Conservation (phyloP, 2,888 invertebrate genomes). For the Harpagoxenus sublaevis region DNA sequence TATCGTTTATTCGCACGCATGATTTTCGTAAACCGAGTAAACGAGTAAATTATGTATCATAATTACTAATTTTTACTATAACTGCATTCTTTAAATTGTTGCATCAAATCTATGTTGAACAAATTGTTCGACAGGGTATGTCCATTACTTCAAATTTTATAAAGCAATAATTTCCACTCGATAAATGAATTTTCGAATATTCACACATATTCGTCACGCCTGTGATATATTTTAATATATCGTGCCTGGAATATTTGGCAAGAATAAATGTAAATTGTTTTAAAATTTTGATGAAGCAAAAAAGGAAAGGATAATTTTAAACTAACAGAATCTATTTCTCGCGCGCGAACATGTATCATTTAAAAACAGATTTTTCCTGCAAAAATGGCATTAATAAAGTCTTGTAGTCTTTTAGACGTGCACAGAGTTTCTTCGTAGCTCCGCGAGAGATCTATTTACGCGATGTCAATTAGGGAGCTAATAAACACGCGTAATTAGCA, state of each 20-base stretch:
- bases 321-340: not conserved
- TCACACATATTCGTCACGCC: conserved; percentile 5
- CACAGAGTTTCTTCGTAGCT: not conserved
- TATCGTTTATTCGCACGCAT: conserved; percentile 14
- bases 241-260: not conserved
- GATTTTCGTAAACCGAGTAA: not conserved
- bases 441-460: not conserved
- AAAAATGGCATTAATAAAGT: not conserved
- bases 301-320: not conserved
- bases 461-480: not conserved
- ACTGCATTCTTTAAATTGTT: conserved; percentile 10
- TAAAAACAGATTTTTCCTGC: not conserved
- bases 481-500: not conserved
- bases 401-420: not conserved
- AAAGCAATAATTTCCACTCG: conserved; percentile 11
- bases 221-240: conserved; percentile 17
- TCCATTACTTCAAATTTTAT: conserved; percentile 24
- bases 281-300: not conserved
- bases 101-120: conserved; percentile 12
- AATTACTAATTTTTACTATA: conserved; percentile 24
- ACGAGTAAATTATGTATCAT: not conserved
- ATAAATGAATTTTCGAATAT: conserved; percentile 25
- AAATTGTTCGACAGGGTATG: not conserved
- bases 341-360: not conserved
- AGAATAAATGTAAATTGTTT: conserved; percentile 7